phyloP scores from a whole-genome alignment of 2,797 vertebrate species.

The Hybognathus amarus region DNA sequence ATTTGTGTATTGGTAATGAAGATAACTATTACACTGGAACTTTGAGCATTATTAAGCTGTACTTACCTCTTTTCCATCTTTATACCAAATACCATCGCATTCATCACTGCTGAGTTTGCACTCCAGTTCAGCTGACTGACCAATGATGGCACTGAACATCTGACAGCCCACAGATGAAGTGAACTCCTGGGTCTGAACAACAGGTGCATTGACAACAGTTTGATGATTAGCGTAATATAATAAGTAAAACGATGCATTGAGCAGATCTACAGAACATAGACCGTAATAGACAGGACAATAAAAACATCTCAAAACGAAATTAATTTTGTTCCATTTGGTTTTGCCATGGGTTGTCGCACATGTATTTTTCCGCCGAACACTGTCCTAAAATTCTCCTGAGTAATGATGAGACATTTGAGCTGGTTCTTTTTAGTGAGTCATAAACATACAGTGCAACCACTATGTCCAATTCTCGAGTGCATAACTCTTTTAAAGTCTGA shows the following conservation, averaged over 20 bases:
- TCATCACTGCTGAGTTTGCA: conserved; percentile 81
- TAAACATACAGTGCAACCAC: neutral
- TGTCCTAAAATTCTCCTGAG: too few species aligned
- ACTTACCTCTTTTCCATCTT: conserved; percentile 85
- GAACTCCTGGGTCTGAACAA: conserved; percentile 71
- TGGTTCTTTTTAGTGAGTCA: neutral
- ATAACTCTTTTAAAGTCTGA: neutral
- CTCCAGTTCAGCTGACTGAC: conserved; percentile 76
- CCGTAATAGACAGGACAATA: too few species aligned
- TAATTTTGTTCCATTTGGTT: rapidly evolving
- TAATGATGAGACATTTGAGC: neutral
- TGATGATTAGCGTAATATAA: conserved; percentile 6
- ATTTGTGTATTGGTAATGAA: neutral
- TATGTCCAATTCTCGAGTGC: neutral
- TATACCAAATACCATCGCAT: conserved; percentile 84
- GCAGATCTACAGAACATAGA: neutral
- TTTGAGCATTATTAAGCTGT: neutral
- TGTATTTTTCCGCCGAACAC: too few species aligned
- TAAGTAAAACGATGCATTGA: neutral
- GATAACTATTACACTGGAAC: neutral
- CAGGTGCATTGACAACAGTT: conserved; percentile 26
- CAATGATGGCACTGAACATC: conserved; percentile 77
- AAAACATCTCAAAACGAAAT: neutral
- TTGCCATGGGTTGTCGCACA: neutral
- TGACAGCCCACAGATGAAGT: conserved; percentile 79